Evolutionary conservation across 2,113 vertebrate species (phyloP).

Genomic region (Rhinolophus sinicus): DNA sequence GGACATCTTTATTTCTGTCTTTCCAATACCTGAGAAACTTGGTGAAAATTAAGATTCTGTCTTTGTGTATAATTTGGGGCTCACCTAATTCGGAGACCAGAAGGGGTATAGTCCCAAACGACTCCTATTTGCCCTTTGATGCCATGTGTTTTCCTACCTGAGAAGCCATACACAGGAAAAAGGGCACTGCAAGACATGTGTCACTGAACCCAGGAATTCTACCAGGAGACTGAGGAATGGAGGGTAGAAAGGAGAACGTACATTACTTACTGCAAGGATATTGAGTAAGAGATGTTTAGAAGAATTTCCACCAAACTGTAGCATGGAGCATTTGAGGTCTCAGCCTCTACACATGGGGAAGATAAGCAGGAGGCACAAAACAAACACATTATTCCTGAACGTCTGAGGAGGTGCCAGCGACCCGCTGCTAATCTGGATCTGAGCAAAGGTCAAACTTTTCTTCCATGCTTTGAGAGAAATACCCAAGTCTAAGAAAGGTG

Average conservation of each 20-base stretch:
- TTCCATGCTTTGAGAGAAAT: constrained; percentile 11
- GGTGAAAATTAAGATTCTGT: neutral
- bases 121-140: neutral
- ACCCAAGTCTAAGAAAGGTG: neutral
- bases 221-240: neutral
- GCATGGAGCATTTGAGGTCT: no score
- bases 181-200: neutral
- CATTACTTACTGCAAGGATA: neutral
- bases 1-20: neutral
- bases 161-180: neutral
- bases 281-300: neutral
- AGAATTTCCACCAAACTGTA: neutral
- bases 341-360: neutral
- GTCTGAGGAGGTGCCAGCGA: neutral
- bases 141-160: neutral
- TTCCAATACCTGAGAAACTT: neutral
- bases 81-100: neutral
- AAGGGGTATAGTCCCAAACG: neutral
- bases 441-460: neutral
- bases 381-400: neutral
- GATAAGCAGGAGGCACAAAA: neutral
- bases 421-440: neutral
- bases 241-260: neutral
- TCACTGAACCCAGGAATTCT: neutral
- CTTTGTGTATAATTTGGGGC: neutral